These are phyloP conservation scores for Brachyopa scutellaris DNA, from an alignment of 2,888 invertebrate genomes.

Conservation along the genomic window DNA sequence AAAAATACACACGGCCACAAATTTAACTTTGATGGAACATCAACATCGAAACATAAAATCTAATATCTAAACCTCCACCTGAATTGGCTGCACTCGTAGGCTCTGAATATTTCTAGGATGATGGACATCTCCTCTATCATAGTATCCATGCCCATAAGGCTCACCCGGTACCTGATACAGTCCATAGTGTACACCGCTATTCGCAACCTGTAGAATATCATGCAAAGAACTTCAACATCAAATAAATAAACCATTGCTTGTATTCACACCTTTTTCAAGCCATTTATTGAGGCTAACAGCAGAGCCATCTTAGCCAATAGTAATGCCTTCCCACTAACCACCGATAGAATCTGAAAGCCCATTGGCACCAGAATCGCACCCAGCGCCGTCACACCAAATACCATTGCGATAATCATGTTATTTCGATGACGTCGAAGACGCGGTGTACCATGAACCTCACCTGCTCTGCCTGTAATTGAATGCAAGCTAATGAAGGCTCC, in stretches of 20 bases:
- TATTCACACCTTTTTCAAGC: slow-evolving; percentile 86
- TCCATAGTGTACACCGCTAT: slow-evolving; percentile 89
- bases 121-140: slow-evolving; percentile 79
- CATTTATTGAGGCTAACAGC: slow-evolving; percentile 90
- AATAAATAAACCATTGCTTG: slow-evolving; percentile 24
- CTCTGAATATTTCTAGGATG: slow-evolving; percentile 78
- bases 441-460: slow-evolving; percentile 74
- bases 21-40: too few relatives aligned
- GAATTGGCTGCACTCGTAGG: slow-evolving; percentile 73
- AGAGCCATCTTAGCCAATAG: slow-evolving; percentile 91
- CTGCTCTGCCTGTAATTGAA: slow-evolving; percentile 25
- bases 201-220: slow-evolving; percentile 85
- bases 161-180: slow-evolving; percentile 85
- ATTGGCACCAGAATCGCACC: slow-evolving; percentile 90
- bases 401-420: slow-evolving; percentile 89
- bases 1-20: too few relatives aligned
- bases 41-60: too few relatives aligned
- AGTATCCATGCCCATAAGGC: slow-evolving; percentile 77
- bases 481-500: background rate
- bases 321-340: slow-evolving; percentile 91
- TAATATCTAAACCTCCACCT: slow-evolving; percentile 3
- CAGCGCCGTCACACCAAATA: slow-evolving; percentile 90
- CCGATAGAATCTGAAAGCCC: slow-evolving; percentile 92
- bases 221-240: slow-evolving; percentile 75
- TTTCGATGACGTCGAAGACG: slow-evolving; percentile 84